These are phyloP conservation scores for Poecilobothrus nobilitatus DNA, from an alignment of 2,888 invertebrate species.

Conservation along the genomic window DNA sequence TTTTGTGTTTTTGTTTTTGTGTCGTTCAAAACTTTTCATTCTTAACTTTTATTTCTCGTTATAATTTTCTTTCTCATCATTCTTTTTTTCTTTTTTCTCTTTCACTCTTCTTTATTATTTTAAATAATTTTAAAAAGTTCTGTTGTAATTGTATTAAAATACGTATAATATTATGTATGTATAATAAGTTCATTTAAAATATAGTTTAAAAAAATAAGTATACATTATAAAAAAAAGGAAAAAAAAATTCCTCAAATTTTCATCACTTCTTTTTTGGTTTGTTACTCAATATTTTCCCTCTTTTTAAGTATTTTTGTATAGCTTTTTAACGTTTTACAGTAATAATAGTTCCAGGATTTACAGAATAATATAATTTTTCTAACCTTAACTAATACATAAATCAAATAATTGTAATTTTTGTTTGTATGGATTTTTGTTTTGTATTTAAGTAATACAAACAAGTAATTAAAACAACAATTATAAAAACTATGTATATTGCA, in stretches of 20 bases:
- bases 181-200: background rate
- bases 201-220: no score
- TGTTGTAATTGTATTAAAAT: no score
- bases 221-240: background rate
- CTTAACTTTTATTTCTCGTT: background rate
- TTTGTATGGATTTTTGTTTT: no score
- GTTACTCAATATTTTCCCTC: background rate
- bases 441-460: no score
- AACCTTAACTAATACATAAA: background rate
- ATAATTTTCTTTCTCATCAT: background rate
- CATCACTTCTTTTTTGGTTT: no score
- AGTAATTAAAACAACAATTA: no score
- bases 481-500: no score
- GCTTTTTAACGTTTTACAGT: no score
- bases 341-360: background rate
- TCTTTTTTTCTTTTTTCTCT: background rate
- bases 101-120: background rate
- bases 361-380: background rate
- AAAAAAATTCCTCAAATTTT: background rate
- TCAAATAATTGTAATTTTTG: no score
- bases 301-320: no score
- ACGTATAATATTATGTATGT: no score
- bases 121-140: background rate
- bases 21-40: background rate
- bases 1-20: background rate